Base-by-base conservation (phyloP, 2,113 vertebrate species). In the Plecotus auritus region DNA sequence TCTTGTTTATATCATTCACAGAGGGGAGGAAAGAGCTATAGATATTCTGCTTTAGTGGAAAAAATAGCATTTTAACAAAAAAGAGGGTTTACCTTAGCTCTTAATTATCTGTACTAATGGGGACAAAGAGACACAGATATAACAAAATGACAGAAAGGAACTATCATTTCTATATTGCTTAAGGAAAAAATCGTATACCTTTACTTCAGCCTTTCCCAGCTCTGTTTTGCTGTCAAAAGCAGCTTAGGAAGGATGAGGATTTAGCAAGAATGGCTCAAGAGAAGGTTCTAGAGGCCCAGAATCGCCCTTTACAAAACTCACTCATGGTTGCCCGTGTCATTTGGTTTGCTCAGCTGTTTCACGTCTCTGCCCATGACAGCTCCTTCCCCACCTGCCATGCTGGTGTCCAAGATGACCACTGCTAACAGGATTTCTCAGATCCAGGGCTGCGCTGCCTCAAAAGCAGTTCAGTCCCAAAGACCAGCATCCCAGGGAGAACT, bases 91-190 rank as follows among this genome's bases (percentile, higher is more conserved):
- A 87, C 54, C 13, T 94, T 67, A 69, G 91, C 66, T 94, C 82
- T 95, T 88, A 95, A 90, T 96, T 93, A 95, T 70, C 51, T 47
- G 76, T 42, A 72, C 28, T 91, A 95, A 81, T 26, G 35, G 56
- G 56, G 76, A 90, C 82, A 90, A 95, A 89, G 72, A 74, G 67
- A 37, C 77, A 73, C 54, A 64, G 61, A 69, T 51, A 83, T 94
- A 37, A 88, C 9, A 88, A 69, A 72, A 82, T 78, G 81, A 90
- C 81, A 83, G 78, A 32, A 40, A 2, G 74, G 82, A 91, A 85
- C 47, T 67, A 66, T 78, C 51, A 88, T 85, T 90, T 93, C 85
- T 92, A 32, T 88, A 94, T 92, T 93, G 87, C 70, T 70, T 85
- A 93, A 90, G 61, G 82, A 70, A 95, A 92, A 77, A 88, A 54